Evolutionary conservation across 2,888 invertebrate genomes (phyloP).

Genomic region (Stegana nigrithorax): DNA sequence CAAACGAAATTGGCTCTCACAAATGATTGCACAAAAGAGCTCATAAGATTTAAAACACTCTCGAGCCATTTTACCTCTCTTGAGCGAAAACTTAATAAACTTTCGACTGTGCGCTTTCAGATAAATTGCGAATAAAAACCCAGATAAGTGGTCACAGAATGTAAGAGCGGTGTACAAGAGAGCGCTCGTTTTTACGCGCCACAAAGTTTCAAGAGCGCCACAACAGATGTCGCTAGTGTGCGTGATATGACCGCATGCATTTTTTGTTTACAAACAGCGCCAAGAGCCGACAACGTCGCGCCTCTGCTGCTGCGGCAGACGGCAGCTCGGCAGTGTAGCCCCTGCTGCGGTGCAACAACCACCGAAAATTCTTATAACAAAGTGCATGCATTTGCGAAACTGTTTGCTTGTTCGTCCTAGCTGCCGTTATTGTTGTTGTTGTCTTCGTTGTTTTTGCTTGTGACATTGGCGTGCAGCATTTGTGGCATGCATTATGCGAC

Average conservation of each 20-base stretch:
- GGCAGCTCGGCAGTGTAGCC: not conserved
- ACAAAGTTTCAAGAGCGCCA: not conserved
- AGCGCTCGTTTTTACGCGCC: not conserved
- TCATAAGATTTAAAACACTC: no score
- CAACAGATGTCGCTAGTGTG: no score
- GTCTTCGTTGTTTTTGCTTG: not conserved
- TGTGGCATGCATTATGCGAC: not conserved
- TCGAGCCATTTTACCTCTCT: no score
- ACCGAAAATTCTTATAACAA: not conserved
- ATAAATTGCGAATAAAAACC: no score
- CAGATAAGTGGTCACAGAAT: no score
- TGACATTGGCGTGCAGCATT: not conserved
- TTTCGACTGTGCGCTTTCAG: no score
- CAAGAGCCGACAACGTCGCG: not conserved
- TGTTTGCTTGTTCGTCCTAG: not conserved
- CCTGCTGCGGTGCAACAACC: not conserved
- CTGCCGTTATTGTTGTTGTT: not conserved
- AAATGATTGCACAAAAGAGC: no score
- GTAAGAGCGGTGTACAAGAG: slow-evolving; percentile 8
- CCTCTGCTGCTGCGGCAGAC: not conserved
- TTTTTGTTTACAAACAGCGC: slow-evolving; percentile 13
- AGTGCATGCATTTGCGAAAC: not conserved
- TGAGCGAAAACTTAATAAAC: no score
- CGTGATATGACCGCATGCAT: no score
- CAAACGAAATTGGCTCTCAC: no score